Evolutionary conservation across 1,140 invertebrate genomes (phyloP).

Genomic region (Pseudachorutes palmiensis): DNA sequence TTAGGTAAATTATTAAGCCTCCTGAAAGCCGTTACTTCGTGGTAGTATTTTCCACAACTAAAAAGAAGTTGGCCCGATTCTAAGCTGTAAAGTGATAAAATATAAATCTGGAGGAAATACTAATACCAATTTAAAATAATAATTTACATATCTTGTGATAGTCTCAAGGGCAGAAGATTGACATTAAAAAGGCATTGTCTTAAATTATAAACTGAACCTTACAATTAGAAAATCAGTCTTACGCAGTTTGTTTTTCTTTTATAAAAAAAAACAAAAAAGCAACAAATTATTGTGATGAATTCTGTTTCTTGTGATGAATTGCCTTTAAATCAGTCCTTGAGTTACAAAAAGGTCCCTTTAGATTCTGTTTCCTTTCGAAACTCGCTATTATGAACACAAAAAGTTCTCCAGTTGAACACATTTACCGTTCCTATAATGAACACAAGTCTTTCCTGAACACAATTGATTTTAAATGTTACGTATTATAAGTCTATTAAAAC

Average conservation of each 20-base stretch:
- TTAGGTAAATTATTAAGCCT: no score
- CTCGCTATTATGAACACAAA: not conserved
- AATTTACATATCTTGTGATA: conserved; percentile 5
- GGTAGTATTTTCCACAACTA: no score
- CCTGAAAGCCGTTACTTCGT: no score
- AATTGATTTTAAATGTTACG: not conserved
- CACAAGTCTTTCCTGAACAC: not conserved
- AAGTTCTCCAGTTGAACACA: not conserved
- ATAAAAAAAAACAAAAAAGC: not conserved
- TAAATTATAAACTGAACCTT: not conserved
- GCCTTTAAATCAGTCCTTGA: conserved; percentile 5
- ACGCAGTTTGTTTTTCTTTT: not conserved
- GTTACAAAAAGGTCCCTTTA: conserved; percentile 4
- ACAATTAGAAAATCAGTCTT: conserved; percentile 3
- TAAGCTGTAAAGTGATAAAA: not conserved
- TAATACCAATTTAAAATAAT: not conserved
- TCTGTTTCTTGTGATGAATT: not conserved
- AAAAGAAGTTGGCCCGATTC: no score
- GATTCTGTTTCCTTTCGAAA: not conserved
- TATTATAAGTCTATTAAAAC: not conserved
- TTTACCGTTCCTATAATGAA: not conserved
- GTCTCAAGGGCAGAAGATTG: not conserved
- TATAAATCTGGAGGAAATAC: not conserved
- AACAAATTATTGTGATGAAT: not conserved
- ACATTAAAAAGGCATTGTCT: not conserved